phyloP scores from a whole-genome alignment of 2,113 vertebrate genomes.

The Nymphicus hollandicus region DNA sequence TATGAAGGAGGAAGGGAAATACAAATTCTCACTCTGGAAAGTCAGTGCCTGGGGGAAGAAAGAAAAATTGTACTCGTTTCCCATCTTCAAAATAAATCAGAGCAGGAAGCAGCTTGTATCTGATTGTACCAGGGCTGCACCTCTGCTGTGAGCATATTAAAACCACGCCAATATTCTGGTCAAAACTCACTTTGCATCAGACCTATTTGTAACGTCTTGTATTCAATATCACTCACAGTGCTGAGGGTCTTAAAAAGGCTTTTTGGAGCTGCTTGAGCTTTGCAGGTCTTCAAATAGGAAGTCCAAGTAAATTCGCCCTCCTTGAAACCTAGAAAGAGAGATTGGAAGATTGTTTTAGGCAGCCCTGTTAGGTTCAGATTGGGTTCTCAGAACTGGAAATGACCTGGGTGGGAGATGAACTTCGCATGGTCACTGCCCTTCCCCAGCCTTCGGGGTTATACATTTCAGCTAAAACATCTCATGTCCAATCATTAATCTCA shows the following conservation, averaged over 20 bases:
- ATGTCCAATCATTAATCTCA: constrained; percentile 35
- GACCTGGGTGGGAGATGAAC: constrained; percentile 33
- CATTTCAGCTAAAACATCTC: not conserved
- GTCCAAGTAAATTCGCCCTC: constrained; percentile 91
- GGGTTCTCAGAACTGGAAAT: constrained; percentile 46
- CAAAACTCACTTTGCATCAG: not conserved
- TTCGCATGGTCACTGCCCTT: not conserved
- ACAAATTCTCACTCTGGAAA: constrained; percentile 1
- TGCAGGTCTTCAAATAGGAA: constrained; percentile 87
- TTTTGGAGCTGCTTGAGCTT: constrained; percentile 87
- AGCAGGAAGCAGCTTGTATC: not conserved
- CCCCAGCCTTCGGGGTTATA: not conserved
- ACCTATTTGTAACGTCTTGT: not conserved
- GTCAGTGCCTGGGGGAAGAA: not conserved
- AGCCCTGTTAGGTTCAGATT: not conserved
- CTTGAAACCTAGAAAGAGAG: constrained; percentile 79
- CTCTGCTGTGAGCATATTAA: not conserved
- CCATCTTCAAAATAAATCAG: constrained; percentile 20
- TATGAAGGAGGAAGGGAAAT: not conserved
- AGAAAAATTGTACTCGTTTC: not conserved
- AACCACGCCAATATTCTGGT: not conserved
- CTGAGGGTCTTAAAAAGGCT: constrained; percentile 87
- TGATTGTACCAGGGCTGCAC: not conserved
- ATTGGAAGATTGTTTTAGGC: not conserved
- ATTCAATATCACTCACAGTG: constrained; percentile 72